Conservation (phyloP, 2,113 vertebrate genomes). For the Henicopernis longicauda region DNA sequence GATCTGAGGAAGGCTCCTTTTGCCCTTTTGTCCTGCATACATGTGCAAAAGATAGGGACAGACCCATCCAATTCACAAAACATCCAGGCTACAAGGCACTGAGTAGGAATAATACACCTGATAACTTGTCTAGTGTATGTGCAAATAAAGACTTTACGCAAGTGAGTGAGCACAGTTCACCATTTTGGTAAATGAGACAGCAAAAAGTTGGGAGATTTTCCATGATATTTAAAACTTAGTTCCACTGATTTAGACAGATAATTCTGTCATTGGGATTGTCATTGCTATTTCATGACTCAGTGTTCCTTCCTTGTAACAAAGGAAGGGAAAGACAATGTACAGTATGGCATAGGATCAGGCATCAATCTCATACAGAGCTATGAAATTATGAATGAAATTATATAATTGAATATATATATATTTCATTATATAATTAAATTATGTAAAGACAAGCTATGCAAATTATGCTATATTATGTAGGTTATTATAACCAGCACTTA, state of each 20-base stretch:
- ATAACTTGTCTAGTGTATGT: not conserved
- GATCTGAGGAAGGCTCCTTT: not conserved
- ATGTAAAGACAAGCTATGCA: not conserved
- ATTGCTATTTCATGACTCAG: not conserved
- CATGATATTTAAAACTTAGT: not conserved
- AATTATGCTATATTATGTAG: not conserved
- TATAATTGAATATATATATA: not conserved
- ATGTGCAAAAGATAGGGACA: not conserved
- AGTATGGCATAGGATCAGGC: not conserved
- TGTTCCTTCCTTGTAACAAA: not conserved
- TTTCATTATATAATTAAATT: not conserved
- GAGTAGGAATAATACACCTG: not conserved
- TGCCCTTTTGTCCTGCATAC: not conserved
- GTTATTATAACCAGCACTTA: not conserved
- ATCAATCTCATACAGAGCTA: not conserved
- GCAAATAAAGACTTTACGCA: not conserved
- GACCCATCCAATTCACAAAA: not conserved
- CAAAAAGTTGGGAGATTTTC: not conserved
- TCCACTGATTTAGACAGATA: not conserved
- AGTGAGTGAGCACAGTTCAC: not conserved
- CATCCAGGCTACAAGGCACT: not conserved
- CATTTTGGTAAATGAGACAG: not conserved
- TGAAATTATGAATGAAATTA: not conserved
- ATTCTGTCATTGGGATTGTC: not conserved
- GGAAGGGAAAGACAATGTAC: not conserved